Evolutionary conservation across 1,140 invertebrate species (phyloP), one percentile per base, ranked within the genome.

Genomic region (Cardiocondyla obscurior): DNA sequence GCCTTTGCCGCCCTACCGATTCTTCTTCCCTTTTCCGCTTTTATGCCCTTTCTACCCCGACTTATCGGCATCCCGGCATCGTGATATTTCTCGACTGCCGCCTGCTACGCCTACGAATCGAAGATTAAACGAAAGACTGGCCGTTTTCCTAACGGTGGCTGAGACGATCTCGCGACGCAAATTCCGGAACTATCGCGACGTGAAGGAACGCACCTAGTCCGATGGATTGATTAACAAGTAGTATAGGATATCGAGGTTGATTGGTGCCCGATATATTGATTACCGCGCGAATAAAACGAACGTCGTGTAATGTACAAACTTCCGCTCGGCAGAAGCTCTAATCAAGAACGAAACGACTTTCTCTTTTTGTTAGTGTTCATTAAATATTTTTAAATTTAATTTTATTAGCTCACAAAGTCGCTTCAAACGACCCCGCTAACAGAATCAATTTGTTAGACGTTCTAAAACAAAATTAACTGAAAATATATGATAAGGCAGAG

Each of bases 51-150:
- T 64, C 22, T 3, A 5, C 25, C 25, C 10, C 42, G 30, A 76
- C 30, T 22, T 64, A 65, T 49, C 73, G 53, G 12, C 5, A 14
- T 62, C 25, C 5, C 36, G 36, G 25, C 42, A 36, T 65, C 14
- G 36, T 14, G 7, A 30, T 44, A 22, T 57, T 53, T 25, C 28
- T 51, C 28, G 39, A 44, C 22, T 14, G 36, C 30, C 46, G 19
- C 67, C 30, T 30, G 19, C 67, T 51, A 14, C 19, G 46, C 36
- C 22, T 76, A 64, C 73, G 42, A 76, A 46, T 44, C 55, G 39
- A 14, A 76, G 55, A 74, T 76, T 76, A 76, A 76, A 76, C 14
- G 42, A 58, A 36, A 76, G 65, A 62, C 73, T 76, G 14, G 51
- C 42, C 25, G 7, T 8, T 25, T n/a, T n/a, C n/a, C 30, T 19